Conservation (phyloP, 2,888 invertebrate species). For the Agonopterix subpropinquella region DNA sequence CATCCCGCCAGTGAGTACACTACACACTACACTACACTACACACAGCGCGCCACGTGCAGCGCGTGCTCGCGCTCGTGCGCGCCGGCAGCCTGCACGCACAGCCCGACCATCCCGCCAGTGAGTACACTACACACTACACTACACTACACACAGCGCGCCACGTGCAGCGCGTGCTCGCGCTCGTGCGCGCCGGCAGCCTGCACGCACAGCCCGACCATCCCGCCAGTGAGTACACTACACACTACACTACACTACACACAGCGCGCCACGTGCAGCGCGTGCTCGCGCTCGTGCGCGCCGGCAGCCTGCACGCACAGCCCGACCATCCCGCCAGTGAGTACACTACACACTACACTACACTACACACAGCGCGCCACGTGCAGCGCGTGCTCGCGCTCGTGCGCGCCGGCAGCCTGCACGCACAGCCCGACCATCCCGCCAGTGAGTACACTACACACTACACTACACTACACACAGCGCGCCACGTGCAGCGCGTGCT, state of each 20-base stretch:
- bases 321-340: slow-evolving; percentile 16
- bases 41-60: slow-evolving; percentile 80
- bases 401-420: slow-evolving; percentile 78
- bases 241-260: too few species aligned
- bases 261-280: slow-evolving; percentile 77
- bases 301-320: slow-evolving; percentile 74
- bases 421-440: slow-evolving; percentile 33
- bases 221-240: slow-evolving; percentile 17
- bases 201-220: slow-evolving; percentile 58
- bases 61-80: slow-evolving; percentile 67
- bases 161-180: slow-evolving; percentile 57
- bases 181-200: slow-evolving; percentile 78
- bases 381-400: slow-evolving; percentile 71
- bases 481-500: slow-evolving; percentile 69
- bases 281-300: slow-evolving; percentile 76
- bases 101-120: slow-evolving; percentile 20
- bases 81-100: slow-evolving; percentile 78
- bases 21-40: too few species aligned
- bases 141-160: too few species aligned
- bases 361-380: slow-evolving; percentile 81
- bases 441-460: slow-evolving; percentile 16
- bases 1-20: slow-evolving; percentile 17
- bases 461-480: too few species aligned
- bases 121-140: too few species aligned
- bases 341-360: too few species aligned